phyloP scores from a whole-genome alignment of 2,888 invertebrate species.

The Nephrotoma flavescens region DNA sequence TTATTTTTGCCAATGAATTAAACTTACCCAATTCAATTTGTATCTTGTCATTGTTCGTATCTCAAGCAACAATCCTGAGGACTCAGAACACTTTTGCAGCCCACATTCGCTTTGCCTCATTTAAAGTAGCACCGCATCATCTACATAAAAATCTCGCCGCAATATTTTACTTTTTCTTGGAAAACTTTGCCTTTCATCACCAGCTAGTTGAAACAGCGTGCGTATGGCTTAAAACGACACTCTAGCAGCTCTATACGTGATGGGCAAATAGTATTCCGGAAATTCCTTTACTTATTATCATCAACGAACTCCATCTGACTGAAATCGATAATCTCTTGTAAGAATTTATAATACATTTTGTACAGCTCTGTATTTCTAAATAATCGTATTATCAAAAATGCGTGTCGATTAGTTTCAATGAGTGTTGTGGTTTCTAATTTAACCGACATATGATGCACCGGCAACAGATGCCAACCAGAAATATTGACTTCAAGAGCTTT shows the following conservation, averaged over 20 bases:
- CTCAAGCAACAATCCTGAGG: not conserved
- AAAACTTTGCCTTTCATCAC: slow-evolving; percentile 13
- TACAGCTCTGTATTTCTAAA: too few species aligned
- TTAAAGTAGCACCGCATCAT: slow-evolving; percentile 13
- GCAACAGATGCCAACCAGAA: too few species aligned
- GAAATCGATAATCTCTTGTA: too few species aligned
- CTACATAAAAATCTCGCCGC: slow-evolving; percentile 14
- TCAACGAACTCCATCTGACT: not conserved
- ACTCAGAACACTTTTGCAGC: too few species aligned
- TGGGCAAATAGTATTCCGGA: not conserved
- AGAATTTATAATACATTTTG: too few species aligned
- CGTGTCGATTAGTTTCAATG: too few species aligned
- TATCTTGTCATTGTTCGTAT: not conserved
- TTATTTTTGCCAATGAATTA: not conserved
- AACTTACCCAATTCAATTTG: too few species aligned
- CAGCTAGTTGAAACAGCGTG: slow-evolving; percentile 10
- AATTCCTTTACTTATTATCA: not conserved
- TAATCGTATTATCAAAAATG: not conserved
- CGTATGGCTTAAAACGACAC: slow-evolving; percentile 11
- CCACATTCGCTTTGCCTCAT: not conserved
- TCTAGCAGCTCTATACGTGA: slow-evolving; percentile 11
- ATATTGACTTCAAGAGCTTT: too few species aligned
- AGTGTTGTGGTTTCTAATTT: too few species aligned
- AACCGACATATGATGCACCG: too few species aligned
- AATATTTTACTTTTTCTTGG: slow-evolving; percentile 13